Base-by-base conservation (phyloP, 2,888 invertebrate species). In the Heteromurus nitidus region DNA sequence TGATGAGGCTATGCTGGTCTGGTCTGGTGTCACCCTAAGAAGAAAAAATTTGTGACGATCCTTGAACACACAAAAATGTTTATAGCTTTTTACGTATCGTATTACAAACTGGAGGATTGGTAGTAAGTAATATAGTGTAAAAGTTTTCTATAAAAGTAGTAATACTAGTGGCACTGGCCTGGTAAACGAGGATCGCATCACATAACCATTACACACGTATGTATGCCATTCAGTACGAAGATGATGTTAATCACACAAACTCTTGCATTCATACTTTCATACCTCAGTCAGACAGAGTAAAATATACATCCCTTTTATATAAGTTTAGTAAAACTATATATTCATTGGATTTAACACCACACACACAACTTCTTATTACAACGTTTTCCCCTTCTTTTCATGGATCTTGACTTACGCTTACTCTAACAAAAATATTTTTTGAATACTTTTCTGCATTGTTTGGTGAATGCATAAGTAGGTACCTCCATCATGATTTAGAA, bases 41-140 rank as follows among this genome's bases (percentile, higher is more conserved):
- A 26, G 47, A 22, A 47, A 67, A 47, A 47, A 67, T 22, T 9
- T 67, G 67, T 47, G 67, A 50, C 68, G 68, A 68, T 28, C 50
- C 68, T 28, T 68, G 68, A 50, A 28, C 50, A 50, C 50, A 68
- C 50, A 47, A 50, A 68, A 68, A 31, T 24, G 16, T 30, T 62
- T 62, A 18, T 22, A 62, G 11, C 62, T 22, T 9, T 11, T 55
- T 60, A 62, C 18, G 20, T 62, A 42, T 65, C 65, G 42, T 22
- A n/a, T 65, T 65, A 5, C 20, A 44, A 44, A 44, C 44, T 65
- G 65, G 65, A 65, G 31, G 55, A 3, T 13, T n/a, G 36, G 13
- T 13, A 36, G 36, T 9, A n/a, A 47, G 7, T 13, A 47, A 47
- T 16, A 47, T 64, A n/a, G 13, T 62, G 9, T 7, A 18, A 31